These are phyloP conservation scores for Spongilla lacustris DNA, from an alignment of 37 sponge, comb jelly and placozoan genomes.

Conservation along the genomic window DNA sequence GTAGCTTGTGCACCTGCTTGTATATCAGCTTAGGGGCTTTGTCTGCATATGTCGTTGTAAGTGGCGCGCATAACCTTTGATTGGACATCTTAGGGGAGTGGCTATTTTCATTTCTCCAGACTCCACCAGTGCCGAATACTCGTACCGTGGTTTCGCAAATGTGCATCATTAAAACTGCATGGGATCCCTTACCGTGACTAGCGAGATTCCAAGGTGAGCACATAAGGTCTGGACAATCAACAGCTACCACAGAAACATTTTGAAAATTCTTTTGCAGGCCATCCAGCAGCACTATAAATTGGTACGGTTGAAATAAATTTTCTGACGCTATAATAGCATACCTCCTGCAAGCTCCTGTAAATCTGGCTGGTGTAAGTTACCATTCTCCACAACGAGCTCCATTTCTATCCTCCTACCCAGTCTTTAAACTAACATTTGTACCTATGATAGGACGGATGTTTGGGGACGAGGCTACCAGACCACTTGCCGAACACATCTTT, in stretches of 20 bases:
- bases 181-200: constrained; percentile 81
- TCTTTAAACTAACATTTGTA: neutral
- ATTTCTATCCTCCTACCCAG: neutral
- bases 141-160: no score
- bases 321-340: neutral
- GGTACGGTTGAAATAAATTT: neutral
- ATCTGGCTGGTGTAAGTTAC: constrained; percentile 19
- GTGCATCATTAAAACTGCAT: no score
- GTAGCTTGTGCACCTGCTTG: no score
- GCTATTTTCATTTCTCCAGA: no score
- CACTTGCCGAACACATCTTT: no score
- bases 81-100: no score
- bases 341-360: constrained; percentile 53
- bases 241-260: constrained; percentile 69
- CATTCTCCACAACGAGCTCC: constrained; percentile 20
- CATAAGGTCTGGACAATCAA: constrained; percentile 93
- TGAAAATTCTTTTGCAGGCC: constrained; percentile 76
- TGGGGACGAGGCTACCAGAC: no score
- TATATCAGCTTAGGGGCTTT: no score
- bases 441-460: no score
- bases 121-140: no score
- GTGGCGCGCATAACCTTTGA: no score
- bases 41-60: no score
- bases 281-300: constrained; percentile 55
- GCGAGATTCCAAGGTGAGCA: constrained; percentile 88